A percentile compares a stretch with the other conserved stretches of the same genome.
Evolutionary conservation across 2,113 vertebrate genomes (phyloP).

Genomic region (Stigmatopora argus): DNA sequence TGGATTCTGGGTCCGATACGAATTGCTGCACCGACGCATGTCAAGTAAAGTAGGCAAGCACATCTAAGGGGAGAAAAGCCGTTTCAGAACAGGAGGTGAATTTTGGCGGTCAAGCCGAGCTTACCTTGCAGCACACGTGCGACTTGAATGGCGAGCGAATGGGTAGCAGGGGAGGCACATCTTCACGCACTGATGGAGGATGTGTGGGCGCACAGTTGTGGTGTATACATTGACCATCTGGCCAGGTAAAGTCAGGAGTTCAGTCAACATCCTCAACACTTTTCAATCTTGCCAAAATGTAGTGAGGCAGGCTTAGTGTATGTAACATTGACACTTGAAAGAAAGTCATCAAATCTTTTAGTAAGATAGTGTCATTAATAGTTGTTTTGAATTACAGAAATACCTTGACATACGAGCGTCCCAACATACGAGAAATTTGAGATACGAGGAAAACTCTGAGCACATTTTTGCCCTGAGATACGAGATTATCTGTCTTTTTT

Average conservation of each 20-base stretch:
- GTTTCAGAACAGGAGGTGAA: neutral
- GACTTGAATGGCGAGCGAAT: conserved; percentile 33
- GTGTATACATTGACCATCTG: conserved; percentile 20
- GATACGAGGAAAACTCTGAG: no score
- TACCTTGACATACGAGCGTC: no score
- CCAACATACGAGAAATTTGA: no score
- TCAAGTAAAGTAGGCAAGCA: conserved; percentile 33
- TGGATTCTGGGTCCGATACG: conserved; percentile 78
- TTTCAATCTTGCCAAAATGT: no score
- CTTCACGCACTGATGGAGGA: conserved; percentile 8
- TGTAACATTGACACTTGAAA: neutral
- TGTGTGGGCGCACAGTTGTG: neutral
- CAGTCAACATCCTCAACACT: neutral
- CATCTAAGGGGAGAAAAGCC: neutral
- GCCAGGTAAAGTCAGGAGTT: conserved; percentile 1
- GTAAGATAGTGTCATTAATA: neutral
- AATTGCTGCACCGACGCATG: conserved; percentile 27
- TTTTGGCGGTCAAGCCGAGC: neutral
- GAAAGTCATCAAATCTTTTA: neutral
- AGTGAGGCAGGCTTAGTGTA: no score
- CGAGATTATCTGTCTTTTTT: no score
- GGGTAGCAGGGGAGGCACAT: conserved; percentile 28
- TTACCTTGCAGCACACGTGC: conserved; percentile 70
- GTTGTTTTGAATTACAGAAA: no score
- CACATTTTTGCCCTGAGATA: no score